Base-by-base conservation (phyloP, 92 coral and sea anemone genomes). In the Anthopleura xanthogrammica region DNA sequence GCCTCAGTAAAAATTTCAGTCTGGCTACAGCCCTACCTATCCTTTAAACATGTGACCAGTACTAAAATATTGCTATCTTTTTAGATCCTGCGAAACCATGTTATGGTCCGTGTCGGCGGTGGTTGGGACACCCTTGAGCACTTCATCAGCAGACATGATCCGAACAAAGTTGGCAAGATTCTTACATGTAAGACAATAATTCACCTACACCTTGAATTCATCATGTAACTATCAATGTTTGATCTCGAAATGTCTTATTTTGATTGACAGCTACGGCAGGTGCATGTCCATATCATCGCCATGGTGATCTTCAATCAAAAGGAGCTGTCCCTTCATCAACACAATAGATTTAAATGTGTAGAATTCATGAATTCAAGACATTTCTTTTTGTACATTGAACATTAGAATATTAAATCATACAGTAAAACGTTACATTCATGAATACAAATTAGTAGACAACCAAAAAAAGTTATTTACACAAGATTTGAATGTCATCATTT, bases 61-160 rank as follows among this genome's bases (percentile, higher is more conserved):
- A 62, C 3, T 62, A 19, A 20, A 7, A 19, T 62, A 62, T 29
- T 39, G 2, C 73, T 70, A 16, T 46, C 42, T 80, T 60, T 55
- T 17, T 85, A 97, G 99, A 90, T 97, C 76, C 86, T 97, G 82
- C 92, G 99, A 41, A 90, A 94, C 66, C 99, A 97, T 85, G 95
- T 97, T 81, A 97, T 97, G 99, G 99, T 97, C 52, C 91, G 99
- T 39, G 99, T 97, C 14, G 99, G 99, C 16, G 99, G 99, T 39
- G 99, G 99, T 16, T 97, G 99, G 99, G 99, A 97, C 54, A 97
- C 99, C 7, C 73, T 97, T 91, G 99, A 97, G 60, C 91, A 97
- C 79, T 97, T 97, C 66, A 82, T 97, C 86, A 94, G 98, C 56
- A 85, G 99, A 36, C 98, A 97, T 83, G 99, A 97, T 78, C 98